These are phyloP conservation scores for Noctilio leporinus DNA, from an alignment of 2,113 vertebrate species.

Conservation along the genomic window DNA sequence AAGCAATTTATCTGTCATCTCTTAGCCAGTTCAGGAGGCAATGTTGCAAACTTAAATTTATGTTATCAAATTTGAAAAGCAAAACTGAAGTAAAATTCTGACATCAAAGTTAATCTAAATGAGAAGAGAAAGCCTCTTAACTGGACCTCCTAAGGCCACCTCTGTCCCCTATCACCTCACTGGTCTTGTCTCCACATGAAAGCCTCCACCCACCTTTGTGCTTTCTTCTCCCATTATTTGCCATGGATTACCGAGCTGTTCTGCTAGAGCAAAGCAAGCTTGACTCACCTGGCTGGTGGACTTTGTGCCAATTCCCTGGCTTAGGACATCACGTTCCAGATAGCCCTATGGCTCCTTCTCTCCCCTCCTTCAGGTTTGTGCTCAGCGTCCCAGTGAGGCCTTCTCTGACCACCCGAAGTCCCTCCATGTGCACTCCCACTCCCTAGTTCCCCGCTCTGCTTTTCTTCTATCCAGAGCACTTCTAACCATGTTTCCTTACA, in stretches of 20 bases:
- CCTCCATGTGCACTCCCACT: background rate
- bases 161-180: background rate
- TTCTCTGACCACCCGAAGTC: background rate
- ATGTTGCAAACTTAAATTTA: background rate
- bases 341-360: background rate
- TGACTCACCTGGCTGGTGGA: background rate
- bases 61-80: background rate
- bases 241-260: background rate
- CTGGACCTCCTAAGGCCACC: background rate
- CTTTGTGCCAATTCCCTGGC: background rate
- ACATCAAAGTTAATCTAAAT: background rate
- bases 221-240: background rate
- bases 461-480: background rate
- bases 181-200: background rate
- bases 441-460: background rate
- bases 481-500: background rate
- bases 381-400: background rate
- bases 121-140: background rate
- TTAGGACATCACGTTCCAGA: background rate
- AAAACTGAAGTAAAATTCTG: background rate
- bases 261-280: background rate
- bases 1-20: background rate
- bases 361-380: background rate
- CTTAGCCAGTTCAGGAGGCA: background rate
- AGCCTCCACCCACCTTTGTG: background rate